Percentiles rank a stretch among this genome's conserved stretches.
Evolutionary conservation across 2,888 invertebrate genomes (phyloP).

Genomic region (Cryptus armator): DNA sequence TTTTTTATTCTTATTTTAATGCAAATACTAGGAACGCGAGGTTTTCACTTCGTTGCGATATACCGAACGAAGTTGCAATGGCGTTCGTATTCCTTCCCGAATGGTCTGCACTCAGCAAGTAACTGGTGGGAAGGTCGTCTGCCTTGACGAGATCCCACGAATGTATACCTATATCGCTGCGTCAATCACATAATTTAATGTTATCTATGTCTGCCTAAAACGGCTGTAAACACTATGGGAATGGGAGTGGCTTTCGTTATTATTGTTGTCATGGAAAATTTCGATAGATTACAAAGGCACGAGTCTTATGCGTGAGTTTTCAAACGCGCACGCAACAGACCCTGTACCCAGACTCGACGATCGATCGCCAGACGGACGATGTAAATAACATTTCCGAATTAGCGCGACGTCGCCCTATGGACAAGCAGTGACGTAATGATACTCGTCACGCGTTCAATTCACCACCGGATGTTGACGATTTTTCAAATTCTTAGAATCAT

Average conservation of each 20-base stretch:
- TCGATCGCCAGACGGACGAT: background rate
- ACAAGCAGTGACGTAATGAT: background rate
- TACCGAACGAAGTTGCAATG: slow-evolving; percentile 67
- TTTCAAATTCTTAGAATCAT: background rate
- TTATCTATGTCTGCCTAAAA: slow-evolving; percentile 4
- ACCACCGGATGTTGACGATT: slow-evolving; percentile 9
- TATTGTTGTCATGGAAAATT: slow-evolving; percentile 12
- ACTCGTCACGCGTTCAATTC: background rate
- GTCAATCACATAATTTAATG: slow-evolving; percentile 25
- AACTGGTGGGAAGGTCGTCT: slow-evolving; percentile 69
- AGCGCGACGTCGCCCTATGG: background rate
- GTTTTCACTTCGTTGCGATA: slow-evolving; percentile 69
- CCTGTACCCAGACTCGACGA: background rate
- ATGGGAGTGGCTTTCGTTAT: background rate
- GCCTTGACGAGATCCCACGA: slow-evolving; percentile 65
- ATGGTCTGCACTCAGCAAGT: slow-evolving; percentile 53
- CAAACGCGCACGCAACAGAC: background rate
- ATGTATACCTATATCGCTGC: slow-evolving; percentile 32
- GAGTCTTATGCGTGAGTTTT: background rate
- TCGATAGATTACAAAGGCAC: background rate
- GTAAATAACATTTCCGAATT: background rate
- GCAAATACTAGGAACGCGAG: slow-evolving; percentile 63
- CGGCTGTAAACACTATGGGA: background rate
- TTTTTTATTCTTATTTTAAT: slow-evolving; percentile 5
- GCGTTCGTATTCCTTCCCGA: slow-evolving; percentile 52